Evolutionary conservation across 2,797 vertebrate genomes (phyloP), one percentile per base, ranked within the genome.

Genomic region (Halcyon smyrnensis): DNA sequence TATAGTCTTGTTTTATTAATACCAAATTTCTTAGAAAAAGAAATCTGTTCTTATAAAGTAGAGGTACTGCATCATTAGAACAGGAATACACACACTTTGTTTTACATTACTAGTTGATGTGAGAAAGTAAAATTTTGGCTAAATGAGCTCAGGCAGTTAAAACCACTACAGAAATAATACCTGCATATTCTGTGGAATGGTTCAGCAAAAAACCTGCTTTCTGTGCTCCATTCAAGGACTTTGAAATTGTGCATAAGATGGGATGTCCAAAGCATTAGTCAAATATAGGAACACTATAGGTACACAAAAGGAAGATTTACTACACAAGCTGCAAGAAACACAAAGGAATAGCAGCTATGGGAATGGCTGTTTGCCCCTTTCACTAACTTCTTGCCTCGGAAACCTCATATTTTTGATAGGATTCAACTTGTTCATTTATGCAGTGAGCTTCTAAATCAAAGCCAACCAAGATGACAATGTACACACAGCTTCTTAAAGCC

Each of bases 401-500:
- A 83, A 83, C 13, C 23, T 65, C 2, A 0, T 7, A 36, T 30
- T 79, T 89, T 75, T 67, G 0, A 1, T 12, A 67, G 6, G 12
- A 82, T 39, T 53, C 34, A 75, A 50, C 23, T 37, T 67, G 7
- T 28, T 82, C 7, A 4, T 32, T 84, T 20, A 59, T n/a, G 11
- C 25, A 77, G 36, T 11, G 11, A 80, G 5, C 17, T 46, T 46
- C 43, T 41, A 41, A 32, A 46, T 8, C 16, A 50, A 77, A 89
- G 16, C 17, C 34, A 43, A 53, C 23, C 63, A 16, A n/a, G 19
- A 50, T 1, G 8, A 56, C 27, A 53, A 70, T 62, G 32, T 23
- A 71, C 54, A 18, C 9, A 56, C 5, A 57, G 34, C 28, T 54
- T 63, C 18, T 65, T 20, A 9, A 8, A 74, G 13, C 7, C 30